Base-by-base conservation (phyloP, 2,113 vertebrate genomes). In the Bagarius yarrelli region DNA sequence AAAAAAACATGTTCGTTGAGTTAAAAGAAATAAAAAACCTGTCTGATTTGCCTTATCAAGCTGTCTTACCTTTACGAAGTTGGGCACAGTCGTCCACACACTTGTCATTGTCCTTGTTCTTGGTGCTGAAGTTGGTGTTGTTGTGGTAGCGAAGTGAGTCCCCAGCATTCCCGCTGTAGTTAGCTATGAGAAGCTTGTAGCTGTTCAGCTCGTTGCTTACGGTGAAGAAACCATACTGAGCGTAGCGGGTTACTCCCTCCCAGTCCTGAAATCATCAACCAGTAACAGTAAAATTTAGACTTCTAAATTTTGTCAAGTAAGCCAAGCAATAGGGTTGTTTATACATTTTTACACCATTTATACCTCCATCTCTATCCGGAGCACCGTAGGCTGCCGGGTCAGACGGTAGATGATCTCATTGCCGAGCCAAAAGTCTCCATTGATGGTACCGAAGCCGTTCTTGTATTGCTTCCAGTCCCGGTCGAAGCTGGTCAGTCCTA, bases 91-190 rank as follows among this genome's bases (percentile, higher is more conserved):
- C 90, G 4, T 99, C 98, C 82, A 99, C 88, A 0, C 98, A 99
- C 88, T 99, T 99, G 94, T 99, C 98, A 0, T 99, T 98, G 92
- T 99, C 98, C 89, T 96, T 98, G 93, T 98, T 91, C 81, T 93
- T 95, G 15, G 97, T 97, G 93, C 98, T 99, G 94, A 99, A 99
- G 92, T 95, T 96, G 0, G 98, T 99, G 92, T 97, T 98, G 92
- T 99, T 99, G 90, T 99, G 98, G 86, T 98, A 99, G 76, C 93
- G 83, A 32, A 99, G 89, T 0, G 98, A 98, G 2, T 99, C 94
- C 0, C 93, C 96, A 0, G 91, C 95, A 0, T 93, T 94, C 14
- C 98, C 98, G 0, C 87, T 96, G 92, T 96, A 98, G 86, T 97
- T 95, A 25, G 94, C 94, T 75, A 99, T 81, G 40, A 96, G 93